Evolutionary conservation across 2,797 vertebrate species (phyloP), one percentile per base, ranked within the genome.

Genomic region (Pterois miles): DNA sequence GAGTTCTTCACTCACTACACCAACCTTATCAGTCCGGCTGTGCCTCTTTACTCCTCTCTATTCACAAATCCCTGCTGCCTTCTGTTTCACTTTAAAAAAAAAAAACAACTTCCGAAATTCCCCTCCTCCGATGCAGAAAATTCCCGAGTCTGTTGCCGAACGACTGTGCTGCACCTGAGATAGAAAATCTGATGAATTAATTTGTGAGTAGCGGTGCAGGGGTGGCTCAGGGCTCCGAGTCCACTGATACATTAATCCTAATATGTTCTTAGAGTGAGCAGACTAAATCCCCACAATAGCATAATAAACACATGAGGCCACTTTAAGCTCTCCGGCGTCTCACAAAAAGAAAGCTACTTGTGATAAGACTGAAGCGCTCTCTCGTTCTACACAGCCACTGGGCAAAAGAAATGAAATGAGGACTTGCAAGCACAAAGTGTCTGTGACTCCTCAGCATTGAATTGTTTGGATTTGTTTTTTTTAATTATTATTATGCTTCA

Each of bases 181-280:
- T 40, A 71, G 52, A 80, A 70, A 67, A 87, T 64, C 31, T 54
- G 40, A 83, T 68, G 52, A 76, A 84, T 78, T 73, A 6, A 84
- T 84, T 82, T 80, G 56, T 50, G 57, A 81, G 23, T 33, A 67
- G 64, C 52, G 18, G 38, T 74, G 40, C 40, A 80, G 59, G 52
- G 43, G 46, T 65, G 65, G 82, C 78, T 81, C 65, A 40, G 38
- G 57, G 73, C 57, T 82, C 66, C 8, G 58, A 64, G 50, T 81
- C 80, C 64, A 71, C 57, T 59, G 68, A 79, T 86, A 84, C 67
- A 85, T 81, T 87, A 82, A 88, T 89, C 72, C 54, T 78, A 82
- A 85, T 67, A 79, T 80, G 71, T 77, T 85, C 65, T 40, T 62
- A 11, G 70, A 82, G 70, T 80, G 71, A 73, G 75, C 57, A 70